Base-by-base conservation (phyloP, 1,140 invertebrate species). In the Pentalonia nigronervosa region DNA sequence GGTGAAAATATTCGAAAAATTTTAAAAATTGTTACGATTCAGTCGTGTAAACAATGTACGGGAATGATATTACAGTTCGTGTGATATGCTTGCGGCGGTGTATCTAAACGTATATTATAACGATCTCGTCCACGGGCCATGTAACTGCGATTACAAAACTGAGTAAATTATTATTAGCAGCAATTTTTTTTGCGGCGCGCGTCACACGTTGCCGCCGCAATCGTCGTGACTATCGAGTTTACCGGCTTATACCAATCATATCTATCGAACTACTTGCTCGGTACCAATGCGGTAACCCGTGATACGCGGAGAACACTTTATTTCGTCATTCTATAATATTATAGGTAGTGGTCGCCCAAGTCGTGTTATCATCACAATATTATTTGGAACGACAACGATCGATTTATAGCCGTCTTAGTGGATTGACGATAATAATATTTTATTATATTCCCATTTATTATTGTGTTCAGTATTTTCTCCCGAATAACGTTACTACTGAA, bases 31-130 rank as follows among this genome's bases (percentile, higher is more conserved):
- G 17, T 20, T 76, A 6, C n/a, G 60, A 76, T 76, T 14, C 36
- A 84, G 83, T 84, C 83, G 23, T 84, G 36, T 84, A 84, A 84
- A 41, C 83, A 41, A 84, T 84, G 45, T 41, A n/a, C n/a, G n/a
- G n/a, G n/a, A 83, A 84, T 83, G 41, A 67, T 17, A 67, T 67
- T 41, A 41, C 41, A n/a, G 30, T 76, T 76, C 4, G 60, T 76
- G 60, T 76, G n/a, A n/a, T 34, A 76, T 76, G 60, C 11, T 76
- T 14, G 14, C 60, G 7, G 30, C 60, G 60, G n/a, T 76, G 60
- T n/a, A 76, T 30, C 30, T 76, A 76, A 30, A 76, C 60, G 60
- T 76, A 7, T 7, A 84, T 45, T 41, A 45, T 36, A 25, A 45
- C 23, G 34, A 76, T 76, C 30, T 76, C 30, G 60, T 4, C 30